Base-by-base conservation (phyloP, 2,888 invertebrate genomes). In the Calliopum simillimum region DNA sequence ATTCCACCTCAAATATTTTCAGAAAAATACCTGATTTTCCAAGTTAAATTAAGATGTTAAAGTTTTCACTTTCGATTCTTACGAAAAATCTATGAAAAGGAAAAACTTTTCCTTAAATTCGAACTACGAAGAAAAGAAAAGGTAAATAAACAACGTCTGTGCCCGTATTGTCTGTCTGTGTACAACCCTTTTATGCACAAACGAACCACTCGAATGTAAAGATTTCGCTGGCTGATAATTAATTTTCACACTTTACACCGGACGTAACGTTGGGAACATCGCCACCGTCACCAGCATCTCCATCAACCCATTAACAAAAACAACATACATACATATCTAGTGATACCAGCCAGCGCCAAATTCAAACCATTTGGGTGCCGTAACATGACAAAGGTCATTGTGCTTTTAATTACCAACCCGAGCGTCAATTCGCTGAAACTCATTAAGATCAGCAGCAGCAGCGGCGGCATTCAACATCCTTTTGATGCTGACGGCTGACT, bases 381-480 rank as follows among this genome's bases (percentile, higher is more conserved):
- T 25, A 56, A 55, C 65, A 66, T 66, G 55, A 44, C 56, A 23
- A 67, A 47, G 67, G 67, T 67, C 59, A 49, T 67, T 49, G 67
- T 59, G 67, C 59, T 49, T 67, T 67, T 67, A 66, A 67, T 59
- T 59, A 59, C 46, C 49, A 51, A 43, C 43, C 21, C 33, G 64
- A 64, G 49, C 64, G 64, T 53, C 51, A 43, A 64, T 53, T 43
- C 12, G 33, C 33, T 33, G 33, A 33, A 33, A 33, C 66, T 44
- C 67, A 49, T 59, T 55, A 46, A 44, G 67, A 67, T 13, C 58
- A 33, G 33, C 33, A 33, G 33, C 33, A 25, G 25, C 25, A 25
- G 25, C 56, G 11, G 33, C 58, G 12, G 44, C 21, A n/a, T 19
- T 23, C 49, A 49, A 14, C 41, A 47, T 59, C 61, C n/a, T 61